Base-by-base conservation (phyloP, 2,113 vertebrate genomes). In the Microtus ochrogaster region DNA sequence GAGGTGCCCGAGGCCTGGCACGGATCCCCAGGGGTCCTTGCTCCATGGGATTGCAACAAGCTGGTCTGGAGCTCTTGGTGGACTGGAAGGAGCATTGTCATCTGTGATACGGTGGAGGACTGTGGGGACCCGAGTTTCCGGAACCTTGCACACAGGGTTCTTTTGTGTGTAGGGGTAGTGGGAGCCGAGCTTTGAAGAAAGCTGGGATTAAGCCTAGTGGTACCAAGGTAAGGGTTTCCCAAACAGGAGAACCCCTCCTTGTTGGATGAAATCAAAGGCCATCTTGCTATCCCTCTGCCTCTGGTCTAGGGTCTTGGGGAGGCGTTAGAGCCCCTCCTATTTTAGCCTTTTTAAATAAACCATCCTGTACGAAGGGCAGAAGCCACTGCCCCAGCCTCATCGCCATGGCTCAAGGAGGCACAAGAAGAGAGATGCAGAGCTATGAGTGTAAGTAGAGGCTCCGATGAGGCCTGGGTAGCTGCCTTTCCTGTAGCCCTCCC, bases 321-420 rank as follows among this genome's bases (percentile, higher is more conserved):
- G 85, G 91, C 78, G 90, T 49, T 61, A 33, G 55, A 95, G 68
- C 90, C 79, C 86, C 96, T 72, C 92, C 82, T 55, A 47, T 96
- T 97, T 96, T 96, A 96, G 96, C 96, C 85, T 96, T 97, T 98
- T 97, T 96, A 95, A 97, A 96, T 41, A 89, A 85, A 86, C 47
- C 85, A 97, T 96, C 96, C 97, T 97, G 81, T 98, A 91, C 74
- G 94, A 97, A 97, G 94, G 96, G 94, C 96, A 96, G 92, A 95
- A 97, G 76, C 96, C 97, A 92, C 94, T 94, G 92, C 94, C 98
- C 97, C 16, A 84, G 96, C 96, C 96, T 98, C 98, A 97, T 91
- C 90, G 94, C 98, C 96, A 96, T 93, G 92, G 91, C 94, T 97
- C 92, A 97, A 97, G 97, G 96, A 97, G 98, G 74, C 65, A 74